Base-by-base conservation (phyloP, 2,113 vertebrate genomes). In the Mixornis gularis region DNA sequence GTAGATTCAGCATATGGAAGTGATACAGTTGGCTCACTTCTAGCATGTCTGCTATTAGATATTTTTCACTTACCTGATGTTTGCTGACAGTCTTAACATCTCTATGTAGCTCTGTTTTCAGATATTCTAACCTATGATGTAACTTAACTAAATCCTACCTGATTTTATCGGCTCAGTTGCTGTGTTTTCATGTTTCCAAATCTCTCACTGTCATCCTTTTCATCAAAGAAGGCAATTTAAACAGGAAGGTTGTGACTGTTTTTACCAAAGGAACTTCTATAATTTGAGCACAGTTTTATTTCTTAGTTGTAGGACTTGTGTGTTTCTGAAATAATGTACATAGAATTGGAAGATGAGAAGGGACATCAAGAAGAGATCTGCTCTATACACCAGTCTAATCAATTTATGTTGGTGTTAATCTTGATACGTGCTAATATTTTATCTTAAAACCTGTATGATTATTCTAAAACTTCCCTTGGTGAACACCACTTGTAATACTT, bases 271-370 rank as follows among this genome's bases (percentile, higher is more conserved):
- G 21, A 91, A 40, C 17, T 15, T 51, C 25, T 48, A 9, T 30
- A 13, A 78, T 78, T 85, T 1, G 1, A 62, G 19, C 53, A 62
- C 17, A 70, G 12, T 87, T 87, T 65, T 77, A 60, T 91, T 78
- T 77, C 27, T 64, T 69, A 34, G 9, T 52, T 0, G 0, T 26
- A 58, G 65, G 30, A 44, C 10, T 46, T 55, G 3, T 41, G 32
- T 19, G 6, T 60, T 93, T 81, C 46, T 87, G 19, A 73, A 81
- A n/a, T 0, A 3, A 10, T 21, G 4, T n/a, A 11, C 4, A 1
- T 84, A 63, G 55, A 77, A 40, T 22, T 2, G 6, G 49, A 64
- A 79, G 46, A 49, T 56, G 55, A 73, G 36, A 83, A 65, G 41
- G 46, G 15, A 27, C 4, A 19, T 48, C 27, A 68, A 30, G 53